Evolutionary conservation across 2,797 vertebrate genomes (phyloP).

Genomic region (Pterois miles): DNA sequence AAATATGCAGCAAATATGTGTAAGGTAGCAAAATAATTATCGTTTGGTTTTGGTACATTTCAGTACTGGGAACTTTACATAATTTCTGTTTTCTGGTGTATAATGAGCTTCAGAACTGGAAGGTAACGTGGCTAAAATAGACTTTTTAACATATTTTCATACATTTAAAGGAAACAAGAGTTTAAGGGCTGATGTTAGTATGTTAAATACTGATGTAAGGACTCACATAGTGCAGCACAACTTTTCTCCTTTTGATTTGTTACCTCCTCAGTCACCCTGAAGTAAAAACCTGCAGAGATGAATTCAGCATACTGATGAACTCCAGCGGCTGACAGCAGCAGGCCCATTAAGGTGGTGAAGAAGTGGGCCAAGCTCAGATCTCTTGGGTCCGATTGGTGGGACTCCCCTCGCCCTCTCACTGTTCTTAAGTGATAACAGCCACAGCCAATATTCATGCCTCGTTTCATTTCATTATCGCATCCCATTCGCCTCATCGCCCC

Average conservation of each 20-base stretch:
- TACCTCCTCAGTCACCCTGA: constrained; percentile 1
- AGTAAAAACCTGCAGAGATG: constrained; percentile 5
- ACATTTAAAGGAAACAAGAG: not conserved
- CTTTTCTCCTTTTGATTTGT: not conserved
- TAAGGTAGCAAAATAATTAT: not conserved
- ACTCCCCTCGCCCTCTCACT: constrained; percentile 21
- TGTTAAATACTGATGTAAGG: not conserved
- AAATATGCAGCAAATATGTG: not conserved
- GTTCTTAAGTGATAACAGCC: constrained; percentile 61
- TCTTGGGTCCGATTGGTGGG: constrained; percentile 12
- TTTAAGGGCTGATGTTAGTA: not conserved
- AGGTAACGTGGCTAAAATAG: not conserved
- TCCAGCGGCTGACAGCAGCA: not conserved
- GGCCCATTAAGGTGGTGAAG: constrained; percentile 8
- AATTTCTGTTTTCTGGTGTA: not conserved
- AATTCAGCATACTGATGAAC: constrained; percentile 7
- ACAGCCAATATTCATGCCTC: constrained; percentile 58
- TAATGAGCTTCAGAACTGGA: not conserved
- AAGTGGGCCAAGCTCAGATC: constrained; percentile 13
- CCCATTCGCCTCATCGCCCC: constrained; percentile 56
- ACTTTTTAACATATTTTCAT: not conserved
- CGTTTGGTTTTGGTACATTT: too few species aligned
- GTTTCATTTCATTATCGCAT: constrained; percentile 66
- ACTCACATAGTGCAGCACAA: not conserved
- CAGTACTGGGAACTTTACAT: not conserved